Evolutionary conservation across 2,888 invertebrate genomes (phyloP), one percentile per base, ranked within the genome.

Genomic region (Chouioia cunea): DNA sequence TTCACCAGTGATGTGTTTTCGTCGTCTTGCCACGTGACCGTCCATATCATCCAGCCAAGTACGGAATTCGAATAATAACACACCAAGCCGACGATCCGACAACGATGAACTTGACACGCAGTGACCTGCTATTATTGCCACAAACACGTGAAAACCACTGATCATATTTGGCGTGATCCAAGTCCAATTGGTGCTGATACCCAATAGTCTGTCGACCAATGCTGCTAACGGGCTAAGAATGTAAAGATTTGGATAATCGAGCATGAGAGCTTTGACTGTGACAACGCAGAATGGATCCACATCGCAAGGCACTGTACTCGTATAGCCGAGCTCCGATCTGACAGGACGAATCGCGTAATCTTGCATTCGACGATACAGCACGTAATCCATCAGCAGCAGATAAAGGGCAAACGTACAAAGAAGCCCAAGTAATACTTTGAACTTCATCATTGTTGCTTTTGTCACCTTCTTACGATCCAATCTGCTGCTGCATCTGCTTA

Each of bases 21-120:
- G 89, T 27, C 90, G 91, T 71, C 96, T 89, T 0, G 95, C 95
- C 2, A 96, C 93, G 79, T 94, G 93, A 0, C 96, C 96, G 79
- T 96, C 96, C 73, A 96, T 85, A 79, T 94, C 93, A 79, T 96
- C 96, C 63, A 96, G 84, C 86, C 94, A 94, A 75, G 93, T 93
- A 76, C 96, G 88, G 48, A 95, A 84, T 86, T 94, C 92, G 82
- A 94, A 96, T 20, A 96, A 82, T 1, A 94, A 84, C 0, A 95
- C 91, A 0, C 92, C 95, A 0, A 93, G 75, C 22, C 95, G 88
- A 36, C 96, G 88, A 23, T 90, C 90, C 2, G 90, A 88, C 16
- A 96, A 84, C 77, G 89, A 92, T 79, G 93, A 92, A 63, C 91
- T 92, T 2, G 93, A 90, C 54, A 96, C 87, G 64, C 93, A 88